Evolutionary conservation across 1,140 invertebrate species (phyloP), one percentile per base, ranked within the genome.

Genomic region (Leptoteleia sp.): DNA sequence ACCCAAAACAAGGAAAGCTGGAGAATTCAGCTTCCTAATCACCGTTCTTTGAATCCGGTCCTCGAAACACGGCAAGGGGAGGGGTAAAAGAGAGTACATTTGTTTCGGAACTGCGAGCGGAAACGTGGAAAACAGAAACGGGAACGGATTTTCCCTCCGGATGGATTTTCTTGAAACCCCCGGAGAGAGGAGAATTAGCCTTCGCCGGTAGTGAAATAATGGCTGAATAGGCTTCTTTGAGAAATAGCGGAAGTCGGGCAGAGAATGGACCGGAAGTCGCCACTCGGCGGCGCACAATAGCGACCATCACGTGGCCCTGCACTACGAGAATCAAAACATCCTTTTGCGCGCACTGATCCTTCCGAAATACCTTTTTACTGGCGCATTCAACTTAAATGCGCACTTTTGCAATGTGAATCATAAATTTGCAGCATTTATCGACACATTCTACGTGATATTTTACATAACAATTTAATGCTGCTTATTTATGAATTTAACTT

Each of bases 251-350:
- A 87, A 87, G 85, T 87, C 81, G 81, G 33, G 45, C 48, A 37
- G 82, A 83, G 84, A 87, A 87, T 87, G 82, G 81, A 83, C 83
- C 84, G 85, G 85, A 87, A 84, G 84, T 84, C 80, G 80, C 85
- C 83, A 87, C 84, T 84, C 81, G 80, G 81, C 37, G 68, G 61
- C 62, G 76, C 75, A 85, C 84, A 85, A 84, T 83, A 61, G 78
- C 59, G 40, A 61, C 71, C 76, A 83, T 81, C 81, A 84, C 81
- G 81, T 84, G 78, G 76, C 75, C 64, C 61, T 76, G 71, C 67
- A 52, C 80, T 81, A 73, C 79, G 81, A 80, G 78, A 83, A 86
- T 85, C 85, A 86, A 83, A 86, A 86, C 84, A 86, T 83, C 81
- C 78, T 83, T 79, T 78, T 76, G 33, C 29, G 68, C 37, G 48